Evolutionary conservation across 2,113 vertebrate species (phyloP), one percentile per base, ranked within the genome.

Genomic region (Osmerus eperlanus): DNA sequence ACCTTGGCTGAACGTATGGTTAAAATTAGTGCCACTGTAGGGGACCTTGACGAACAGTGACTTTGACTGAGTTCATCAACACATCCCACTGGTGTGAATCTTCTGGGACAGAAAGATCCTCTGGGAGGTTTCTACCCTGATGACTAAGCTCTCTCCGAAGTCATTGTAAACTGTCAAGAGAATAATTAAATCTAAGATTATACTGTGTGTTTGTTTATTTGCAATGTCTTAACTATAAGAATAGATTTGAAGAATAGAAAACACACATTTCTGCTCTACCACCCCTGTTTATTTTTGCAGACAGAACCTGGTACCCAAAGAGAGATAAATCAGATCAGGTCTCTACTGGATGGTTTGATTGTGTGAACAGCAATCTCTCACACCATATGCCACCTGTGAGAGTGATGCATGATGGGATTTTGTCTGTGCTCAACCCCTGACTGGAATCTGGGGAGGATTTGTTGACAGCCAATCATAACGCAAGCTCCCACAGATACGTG

Each of bases 41-140:
- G 79, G 77, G 84, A 86, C 84, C 87, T 86, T 86, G 83, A 87
- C 81, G 83, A 87, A 83, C 70, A 76, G 81, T 79, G 82, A 89
- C 82, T 85, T 86, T 88, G 83, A 85, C 65, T 78, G 78, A 74
- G 78, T 82, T 78, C 65, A 78, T 79, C 73, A 67, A 69, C 65
- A 18, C n/a, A 62, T 81, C 73, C 74, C 36, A 9, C 82, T 7
- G 56, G 72, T 74, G 77, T 75, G 53, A 0, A 18, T 77, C 29
- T 28, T 65, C 55, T 63, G 18, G 16, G 23, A 29, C 47, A 54
- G 2, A 14, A 4, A 1, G 6, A 23, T 13, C 32, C 1, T 41
- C 36, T 41, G 7, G 7, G 36, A 41, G 36, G 36, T 41, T 41
- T 41, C 36, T 8, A 41, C 5, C 36, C 6, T 41, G 36, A 41